These are phyloP conservation scores for Dinomys branickii DNA, from an alignment of 2,113 vertebrate genomes.

Conservation along the genomic window DNA sequence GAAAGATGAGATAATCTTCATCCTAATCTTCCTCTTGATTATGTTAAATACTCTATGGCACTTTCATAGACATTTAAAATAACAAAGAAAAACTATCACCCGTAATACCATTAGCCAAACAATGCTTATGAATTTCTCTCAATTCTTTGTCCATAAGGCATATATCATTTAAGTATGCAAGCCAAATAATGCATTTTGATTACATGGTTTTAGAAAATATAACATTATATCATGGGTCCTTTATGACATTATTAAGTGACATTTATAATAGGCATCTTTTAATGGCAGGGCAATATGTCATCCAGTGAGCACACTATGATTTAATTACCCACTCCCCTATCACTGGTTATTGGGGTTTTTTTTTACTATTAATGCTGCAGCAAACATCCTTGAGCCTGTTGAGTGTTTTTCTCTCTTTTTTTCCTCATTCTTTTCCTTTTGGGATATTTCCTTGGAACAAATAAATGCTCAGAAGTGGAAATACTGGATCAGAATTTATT, in stretches of 20 bases:
- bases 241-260: slow-evolving; percentile 19
- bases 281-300: not conserved
- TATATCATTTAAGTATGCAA: not conserved
- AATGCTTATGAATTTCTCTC: slow-evolving; percentile 8
- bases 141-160: not conserved
- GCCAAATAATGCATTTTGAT: not conserved
- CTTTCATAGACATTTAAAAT: not conserved
- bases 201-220: not conserved
- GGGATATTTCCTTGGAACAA: slow-evolving; percentile 73
- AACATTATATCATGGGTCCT: not conserved
- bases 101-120: not conserved
- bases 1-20: slow-evolving; percentile 29
- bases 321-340: not conserved
- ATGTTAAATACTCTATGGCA: not conserved
- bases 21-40: not conserved
- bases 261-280: slow-evolving; percentile 31
- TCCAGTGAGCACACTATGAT: not conserved
- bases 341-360: slow-evolving; percentile 6
- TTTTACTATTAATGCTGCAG: slow-evolving; percentile 18
- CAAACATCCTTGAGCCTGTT: slow-evolving; percentile 19
- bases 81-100: not conserved
- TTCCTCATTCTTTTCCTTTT: not conserved
- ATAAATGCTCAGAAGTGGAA: slow-evolving; percentile 75
- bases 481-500: slow-evolving; percentile 75
- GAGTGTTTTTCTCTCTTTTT: not conserved